These are phyloP conservation scores for Sinopyrophorus schimmeli DNA, from an alignment of 2,888 invertebrate genomes.

Conservation along the genomic window DNA sequence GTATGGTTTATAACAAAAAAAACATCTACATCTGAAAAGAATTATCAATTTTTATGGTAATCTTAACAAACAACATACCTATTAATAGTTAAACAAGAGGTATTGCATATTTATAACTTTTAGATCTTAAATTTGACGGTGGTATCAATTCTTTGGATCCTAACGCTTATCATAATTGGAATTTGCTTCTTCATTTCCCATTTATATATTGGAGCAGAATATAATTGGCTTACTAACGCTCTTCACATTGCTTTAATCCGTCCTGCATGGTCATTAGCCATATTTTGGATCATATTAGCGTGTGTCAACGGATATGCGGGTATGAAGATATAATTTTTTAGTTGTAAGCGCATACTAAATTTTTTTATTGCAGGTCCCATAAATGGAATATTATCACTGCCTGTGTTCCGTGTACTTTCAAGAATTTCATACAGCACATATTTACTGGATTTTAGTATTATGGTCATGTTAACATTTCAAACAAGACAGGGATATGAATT, in stretches of 20 bases:
- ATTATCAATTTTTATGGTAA: too few relatives aligned
- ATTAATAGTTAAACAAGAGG: too few relatives aligned
- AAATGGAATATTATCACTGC: conserved; percentile 5
- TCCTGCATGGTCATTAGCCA: conserved; percentile 34
- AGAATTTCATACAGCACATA: conserved; percentile 14
- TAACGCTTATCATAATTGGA: conserved; percentile 7
- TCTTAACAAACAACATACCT: too few relatives aligned
- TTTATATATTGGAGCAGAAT: conserved; percentile 23
- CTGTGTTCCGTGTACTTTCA: conserved; percentile 6
- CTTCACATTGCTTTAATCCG: conserved; percentile 35
- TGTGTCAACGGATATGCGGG: conserved; percentile 25
- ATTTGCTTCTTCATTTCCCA: conserved; percentile 17
- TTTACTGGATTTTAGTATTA: conserved; percentile 1
- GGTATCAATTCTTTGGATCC: conserved; percentile 22
- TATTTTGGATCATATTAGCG: conserved; percentile 32
- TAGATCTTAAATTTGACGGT: neutral
- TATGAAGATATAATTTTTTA: neutral
- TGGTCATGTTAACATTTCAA: conserved; percentile 14
- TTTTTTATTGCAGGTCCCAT: conserved; percentile 8
- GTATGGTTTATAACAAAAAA: too few relatives aligned
- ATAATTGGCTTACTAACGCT: conserved; percentile 28
- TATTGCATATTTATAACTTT: too few relatives aligned
- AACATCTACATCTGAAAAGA: too few relatives aligned
- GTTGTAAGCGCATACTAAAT: conserved; percentile 1
- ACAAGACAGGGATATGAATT: conserved; percentile 9